phyloP scores from a whole-genome alignment of 1,140 invertebrate species.

The Phymorhynchus buccinoides region DNA sequence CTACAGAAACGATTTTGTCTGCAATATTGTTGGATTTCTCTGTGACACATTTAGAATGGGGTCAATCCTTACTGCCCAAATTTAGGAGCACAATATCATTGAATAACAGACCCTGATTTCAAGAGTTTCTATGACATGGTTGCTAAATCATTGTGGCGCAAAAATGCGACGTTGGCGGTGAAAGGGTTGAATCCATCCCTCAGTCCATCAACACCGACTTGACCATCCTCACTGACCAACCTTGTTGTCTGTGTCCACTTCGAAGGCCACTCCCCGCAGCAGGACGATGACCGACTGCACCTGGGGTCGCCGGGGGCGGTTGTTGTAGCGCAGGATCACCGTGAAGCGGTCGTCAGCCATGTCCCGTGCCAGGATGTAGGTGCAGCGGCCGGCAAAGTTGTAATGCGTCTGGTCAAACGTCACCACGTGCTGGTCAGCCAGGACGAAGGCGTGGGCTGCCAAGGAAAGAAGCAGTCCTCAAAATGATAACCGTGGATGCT shows the following conservation, averaged over 20 bases:
- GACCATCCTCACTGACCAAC: slow-evolving; percentile 28
- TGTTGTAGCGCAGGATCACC: slow-evolving; percentile 75
- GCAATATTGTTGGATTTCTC: too few species aligned
- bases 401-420: slow-evolving; percentile 88
- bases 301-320: slow-evolving; percentile 56
- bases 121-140: too few species aligned
- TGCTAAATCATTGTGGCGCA: too few species aligned
- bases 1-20: too few species aligned
- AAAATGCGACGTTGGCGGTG: too few species aligned
- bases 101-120: too few species aligned
- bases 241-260: slow-evolving; percentile 57
- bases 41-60: too few species aligned
- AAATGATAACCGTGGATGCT: too few species aligned
- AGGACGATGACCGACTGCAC: slow-evolving; percentile 73
- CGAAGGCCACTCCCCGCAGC: slow-evolving; percentile 69
- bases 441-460: slow-evolving; percentile 79
- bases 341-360: slow-evolving; percentile 78
- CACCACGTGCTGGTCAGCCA: slow-evolving; percentile 86
- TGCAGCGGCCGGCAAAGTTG: slow-evolving; percentile 85
- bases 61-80: too few species aligned
- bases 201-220: too few species aligned
- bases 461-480: slow-evolving; percentile 13
- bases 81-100: too few species aligned
- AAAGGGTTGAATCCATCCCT: too few species aligned
- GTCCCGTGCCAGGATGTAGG: slow-evolving; percentile 88